phyloP scores from a whole-genome alignment of 2,888 invertebrate genomes.

The Drosophila picticornis region DNA sequence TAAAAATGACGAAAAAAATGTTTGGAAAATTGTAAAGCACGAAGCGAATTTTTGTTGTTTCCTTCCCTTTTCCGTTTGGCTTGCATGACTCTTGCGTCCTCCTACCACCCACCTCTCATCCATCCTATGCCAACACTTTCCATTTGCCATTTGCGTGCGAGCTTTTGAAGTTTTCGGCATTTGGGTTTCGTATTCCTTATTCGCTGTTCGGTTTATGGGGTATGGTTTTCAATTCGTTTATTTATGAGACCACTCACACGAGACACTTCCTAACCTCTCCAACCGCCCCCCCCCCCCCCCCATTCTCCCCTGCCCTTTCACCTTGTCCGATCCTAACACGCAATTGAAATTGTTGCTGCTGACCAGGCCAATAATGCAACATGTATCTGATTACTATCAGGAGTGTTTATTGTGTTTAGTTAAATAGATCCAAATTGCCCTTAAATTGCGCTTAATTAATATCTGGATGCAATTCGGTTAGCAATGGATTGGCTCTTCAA shows the following conservation, averaged over 20 bases:
- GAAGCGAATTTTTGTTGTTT: constrained; percentile 35
- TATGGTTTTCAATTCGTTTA: constrained; percentile 44
- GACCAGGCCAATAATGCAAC: constrained; percentile 28
- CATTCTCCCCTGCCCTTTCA: background rate
- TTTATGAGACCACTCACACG: constrained; percentile 43
- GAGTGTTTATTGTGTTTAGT: background rate
- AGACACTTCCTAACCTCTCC: background rate
- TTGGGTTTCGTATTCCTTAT: constrained; percentile 16
- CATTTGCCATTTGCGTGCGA: constrained; percentile 50
- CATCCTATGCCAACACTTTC: background rate
- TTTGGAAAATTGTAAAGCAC: constrained; percentile 24
- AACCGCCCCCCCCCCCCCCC: background rate
- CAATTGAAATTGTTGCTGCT: constrained; percentile 1
- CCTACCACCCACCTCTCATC: background rate
- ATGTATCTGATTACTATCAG: background rate
- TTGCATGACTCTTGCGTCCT: background rate
- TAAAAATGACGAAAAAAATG: constrained; percentile 24
- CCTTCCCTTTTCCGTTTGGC: constrained; percentile 13
- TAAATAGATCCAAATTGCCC: constrained; percentile 24
- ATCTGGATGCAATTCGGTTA: background rate
- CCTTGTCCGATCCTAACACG: constrained; percentile 1
- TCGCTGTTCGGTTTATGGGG: constrained; percentile 13
- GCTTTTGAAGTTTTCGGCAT: constrained; percentile 47
- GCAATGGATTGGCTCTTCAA: background rate
- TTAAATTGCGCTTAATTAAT: background rate